Evolutionary conservation across 2,797 vertebrate genomes (phyloP), one percentile per base, ranked within the genome.

Genomic region (Dicrostonyx torquatus): DNA sequence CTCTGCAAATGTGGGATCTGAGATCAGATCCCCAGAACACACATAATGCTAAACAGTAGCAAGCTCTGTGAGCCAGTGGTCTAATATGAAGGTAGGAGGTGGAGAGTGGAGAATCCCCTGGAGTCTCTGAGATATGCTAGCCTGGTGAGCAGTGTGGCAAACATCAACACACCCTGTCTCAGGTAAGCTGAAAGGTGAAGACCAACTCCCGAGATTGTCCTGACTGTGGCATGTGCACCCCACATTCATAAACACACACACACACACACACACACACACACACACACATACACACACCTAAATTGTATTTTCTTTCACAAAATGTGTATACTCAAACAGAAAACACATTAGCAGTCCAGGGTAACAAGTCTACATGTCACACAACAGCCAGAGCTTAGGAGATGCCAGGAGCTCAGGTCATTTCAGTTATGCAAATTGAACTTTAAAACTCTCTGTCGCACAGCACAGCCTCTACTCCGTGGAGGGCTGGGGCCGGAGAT

Each of bases 241-340:
- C 43, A 76, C 14, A 76, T 13, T 76, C 73, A 76, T 48, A 40
- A 72, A 40, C 4, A 37, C n/a, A 72, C 37, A 70, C 48, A 34
- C 29, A 29, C 26, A 76, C 26, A 76, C 40, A 48, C 75, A 53
- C 17, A 50, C 75, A 50, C 14, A 50, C 48, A 29, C 64, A 70
- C 40, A 48, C 73, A 76, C 73, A 76, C 43, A 76, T 43, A 48
- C 48, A 78, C 76, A 78, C 31, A 0, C 43, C 40, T 66, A 55
- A 70, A 8, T n/a, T 29, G 15, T 17, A 68, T 8, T 55, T 66
- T 76, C 12, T 62, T 43, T 82, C 50, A 85, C 22, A 80, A 68
- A 82, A 91, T 78, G 50, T n/a, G 31, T 34, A 88, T 72, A 73
- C 60, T 87, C 76, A 90, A 77, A 68, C 60, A 80, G 48, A 92